phyloP scores from a whole-genome alignment of 2,888 invertebrate genomes.

The Athrips mouffetella region DNA sequence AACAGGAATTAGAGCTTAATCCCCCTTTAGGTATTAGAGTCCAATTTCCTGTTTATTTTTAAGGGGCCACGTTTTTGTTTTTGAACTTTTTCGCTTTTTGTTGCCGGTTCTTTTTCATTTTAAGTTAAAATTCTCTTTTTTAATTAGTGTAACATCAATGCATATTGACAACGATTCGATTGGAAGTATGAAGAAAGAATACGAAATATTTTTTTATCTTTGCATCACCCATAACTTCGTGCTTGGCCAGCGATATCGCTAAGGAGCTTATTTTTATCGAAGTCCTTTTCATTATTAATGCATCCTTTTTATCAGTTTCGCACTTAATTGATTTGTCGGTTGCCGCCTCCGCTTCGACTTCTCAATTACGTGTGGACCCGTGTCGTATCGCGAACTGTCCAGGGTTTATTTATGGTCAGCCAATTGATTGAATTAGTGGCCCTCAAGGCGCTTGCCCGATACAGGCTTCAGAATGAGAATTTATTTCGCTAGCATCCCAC shows the following conservation, averaged over 20 bases:
- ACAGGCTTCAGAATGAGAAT: conserved; percentile 56
- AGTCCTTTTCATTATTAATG: conserved; percentile 55
- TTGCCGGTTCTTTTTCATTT: neutral
- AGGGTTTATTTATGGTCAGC: conserved; percentile 68
- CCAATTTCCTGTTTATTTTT: conserved; percentile 64
- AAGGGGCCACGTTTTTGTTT: conserved; percentile 51
- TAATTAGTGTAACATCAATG: neutral
- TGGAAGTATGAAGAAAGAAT: neutral
- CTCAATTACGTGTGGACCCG: conserved; percentile 66
- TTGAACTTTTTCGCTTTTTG: conserved; percentile 13
- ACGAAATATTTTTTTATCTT: conserved; percentile 28
- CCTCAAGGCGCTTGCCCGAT: conserved; percentile 64
- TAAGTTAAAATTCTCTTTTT: neutral
- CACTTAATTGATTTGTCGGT: conserved; percentile 74
- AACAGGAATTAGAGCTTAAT: conserved; percentile 70
- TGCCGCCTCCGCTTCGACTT: conserved; percentile 49
- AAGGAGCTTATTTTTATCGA: conserved; percentile 44
- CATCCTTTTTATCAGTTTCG: conserved; percentile 65
- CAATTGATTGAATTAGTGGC: conserved; percentile 76
- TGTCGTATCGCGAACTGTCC: conserved; percentile 65
- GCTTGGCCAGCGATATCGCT: conserved; percentile 34
- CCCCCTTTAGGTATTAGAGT: conserved; percentile 55
- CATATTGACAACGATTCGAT: neutral
- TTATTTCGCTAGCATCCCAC: conserved; percentile 49
- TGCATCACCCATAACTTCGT: conserved; percentile 36